phyloP scores from a whole-genome alignment of 1,140 invertebrate species.

The Chymomyza costata region DNA sequence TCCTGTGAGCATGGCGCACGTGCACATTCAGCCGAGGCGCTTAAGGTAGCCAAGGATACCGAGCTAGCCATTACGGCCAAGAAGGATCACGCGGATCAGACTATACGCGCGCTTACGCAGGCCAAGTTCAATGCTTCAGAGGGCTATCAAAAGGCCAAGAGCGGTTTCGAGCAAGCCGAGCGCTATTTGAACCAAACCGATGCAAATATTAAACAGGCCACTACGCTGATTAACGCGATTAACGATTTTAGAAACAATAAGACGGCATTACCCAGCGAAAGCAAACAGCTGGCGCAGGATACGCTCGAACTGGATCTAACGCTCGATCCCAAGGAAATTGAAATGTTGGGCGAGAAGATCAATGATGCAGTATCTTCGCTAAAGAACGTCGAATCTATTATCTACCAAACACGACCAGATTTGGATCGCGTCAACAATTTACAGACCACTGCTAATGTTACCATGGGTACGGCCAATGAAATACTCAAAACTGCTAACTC shows the following conservation, averaged over 20 bases:
- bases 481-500: conserved; percentile 79
- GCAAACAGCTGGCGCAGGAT: conserved; percentile 85
- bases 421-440: conserved; percentile 83
- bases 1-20: conserved; percentile 93
- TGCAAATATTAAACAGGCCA: conserved; percentile 77
- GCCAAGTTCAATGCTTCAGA: conserved; percentile 78
- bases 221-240: conserved; percentile 81
- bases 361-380: conserved; percentile 89
- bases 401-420: conserved; percentile 88
- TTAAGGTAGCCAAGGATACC: conserved; percentile 89
- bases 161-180: conserved; percentile 75
- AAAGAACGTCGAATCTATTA: conserved; percentile 92
- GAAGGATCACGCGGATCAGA: conserved; percentile 83
- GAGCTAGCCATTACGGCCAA: conserved; percentile 87
- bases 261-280: conserved; percentile 87
- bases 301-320: conserved; percentile 82
- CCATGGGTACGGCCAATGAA: conserved; percentile 80
- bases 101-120: conserved; percentile 77
- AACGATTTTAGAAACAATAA: conserved; percentile 85
- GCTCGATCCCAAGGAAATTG: conserved; percentile 90
- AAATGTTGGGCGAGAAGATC: conserved; percentile 87
- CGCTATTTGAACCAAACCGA: conserved; percentile 77
- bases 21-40: conserved; percentile 88
- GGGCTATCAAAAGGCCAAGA: conserved; percentile 76
- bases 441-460: conserved; percentile 84